Evolutionary conservation across 2,888 invertebrate species (phyloP).

Genomic region (Hypena proboscidalis): DNA sequence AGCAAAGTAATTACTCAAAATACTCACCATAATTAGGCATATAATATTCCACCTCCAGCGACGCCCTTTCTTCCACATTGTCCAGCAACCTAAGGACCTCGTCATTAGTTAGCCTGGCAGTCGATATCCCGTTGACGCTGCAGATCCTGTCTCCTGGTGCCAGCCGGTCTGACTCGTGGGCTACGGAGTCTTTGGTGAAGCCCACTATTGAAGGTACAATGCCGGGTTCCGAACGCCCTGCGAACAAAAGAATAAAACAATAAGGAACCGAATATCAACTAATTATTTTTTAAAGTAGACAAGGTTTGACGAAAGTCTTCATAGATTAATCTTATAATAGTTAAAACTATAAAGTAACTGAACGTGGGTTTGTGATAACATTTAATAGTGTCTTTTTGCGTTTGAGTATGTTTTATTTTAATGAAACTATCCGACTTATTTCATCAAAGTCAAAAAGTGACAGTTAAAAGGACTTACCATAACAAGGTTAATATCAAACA

Average conservation of each 20-base stretch:
- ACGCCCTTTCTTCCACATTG: conserved; percentile 89
- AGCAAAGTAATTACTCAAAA: too few species aligned
- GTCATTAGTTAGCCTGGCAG: conserved; percentile 90
- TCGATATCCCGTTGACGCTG: conserved; percentile 93
- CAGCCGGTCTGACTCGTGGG: conserved; percentile 90
- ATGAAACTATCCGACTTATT: too few species aligned
- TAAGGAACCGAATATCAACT: background rate
- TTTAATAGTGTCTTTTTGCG: too few species aligned
- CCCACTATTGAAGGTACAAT: conserved; percentile 88
- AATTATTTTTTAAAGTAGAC: too few species aligned
- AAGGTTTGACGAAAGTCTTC: too few species aligned
- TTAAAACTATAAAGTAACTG: too few species aligned
- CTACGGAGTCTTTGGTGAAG: conserved; percentile 89
- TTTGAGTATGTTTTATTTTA: too few species aligned
- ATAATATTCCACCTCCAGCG: conserved; percentile 94
- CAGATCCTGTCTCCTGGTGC: conserved; percentile 92
- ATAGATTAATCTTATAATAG: too few species aligned
- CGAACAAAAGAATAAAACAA: conserved; percentile 34
- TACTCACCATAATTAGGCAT: conserved; percentile 91
- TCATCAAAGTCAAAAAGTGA: too few species aligned
- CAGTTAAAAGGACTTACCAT: too few species aligned
- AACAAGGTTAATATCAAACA: too few species aligned
- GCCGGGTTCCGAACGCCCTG: conserved; percentile 89
- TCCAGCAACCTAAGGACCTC: conserved; percentile 91
- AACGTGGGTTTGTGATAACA: too few species aligned